Evolutionary conservation across 92 coral and sea anemone genomes (phyloP).

Genomic region (Zoanthus sansibaricus): DNA sequence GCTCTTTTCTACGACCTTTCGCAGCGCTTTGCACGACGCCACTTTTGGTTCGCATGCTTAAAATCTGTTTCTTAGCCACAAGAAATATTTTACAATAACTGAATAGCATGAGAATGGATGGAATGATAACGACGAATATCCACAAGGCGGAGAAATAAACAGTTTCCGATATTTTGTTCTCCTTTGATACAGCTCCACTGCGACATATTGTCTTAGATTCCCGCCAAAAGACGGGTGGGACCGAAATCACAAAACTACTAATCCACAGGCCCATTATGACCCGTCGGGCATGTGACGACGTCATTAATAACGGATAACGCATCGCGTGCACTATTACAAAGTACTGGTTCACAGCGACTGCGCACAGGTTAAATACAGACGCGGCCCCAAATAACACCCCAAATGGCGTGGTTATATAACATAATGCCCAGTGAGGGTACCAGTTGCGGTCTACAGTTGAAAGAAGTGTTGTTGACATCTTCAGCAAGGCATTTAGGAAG

Average conservation of each 20-base stretch:
- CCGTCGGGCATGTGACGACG: slow-evolving; percentile 78
- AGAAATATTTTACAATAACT: slow-evolving; percentile 84
- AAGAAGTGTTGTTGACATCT: slow-evolving; percentile 87
- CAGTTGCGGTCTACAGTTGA: slow-evolving; percentile 82
- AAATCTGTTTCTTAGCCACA: slow-evolving; percentile 83
- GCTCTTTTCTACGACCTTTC: slow-evolving; percentile 74
- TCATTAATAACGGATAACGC: slow-evolving; percentile 82
- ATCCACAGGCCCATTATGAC: slow-evolving; percentile 87
- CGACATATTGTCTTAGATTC: slow-evolving; percentile 83
- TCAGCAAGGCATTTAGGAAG: slow-evolving; percentile 84
- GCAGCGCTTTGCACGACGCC: slow-evolving; percentile 51
- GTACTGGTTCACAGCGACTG: slow-evolving; percentile 92
- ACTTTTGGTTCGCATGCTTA: slow-evolving; percentile 69
- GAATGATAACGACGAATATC: slow-evolving; percentile 90
- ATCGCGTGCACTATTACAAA: slow-evolving; percentile 85
- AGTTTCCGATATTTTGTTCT: slow-evolving; percentile 78
- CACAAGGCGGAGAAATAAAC: slow-evolving; percentile 82
- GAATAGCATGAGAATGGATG: slow-evolving; percentile 78
- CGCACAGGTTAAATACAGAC: slow-evolving; percentile 91
- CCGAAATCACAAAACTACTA: slow-evolving; percentile 82
- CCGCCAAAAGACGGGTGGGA: slow-evolving; percentile 92
- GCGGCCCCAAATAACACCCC: slow-evolving; percentile 98
- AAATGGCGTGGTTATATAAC: slow-evolving; percentile 94
- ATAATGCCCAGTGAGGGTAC: slow-evolving; percentile 90
- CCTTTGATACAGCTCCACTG: slow-evolving; percentile 89